Conservation (phyloP, 2,888 invertebrate species). For the Hypselothyrea guttata region DNA sequence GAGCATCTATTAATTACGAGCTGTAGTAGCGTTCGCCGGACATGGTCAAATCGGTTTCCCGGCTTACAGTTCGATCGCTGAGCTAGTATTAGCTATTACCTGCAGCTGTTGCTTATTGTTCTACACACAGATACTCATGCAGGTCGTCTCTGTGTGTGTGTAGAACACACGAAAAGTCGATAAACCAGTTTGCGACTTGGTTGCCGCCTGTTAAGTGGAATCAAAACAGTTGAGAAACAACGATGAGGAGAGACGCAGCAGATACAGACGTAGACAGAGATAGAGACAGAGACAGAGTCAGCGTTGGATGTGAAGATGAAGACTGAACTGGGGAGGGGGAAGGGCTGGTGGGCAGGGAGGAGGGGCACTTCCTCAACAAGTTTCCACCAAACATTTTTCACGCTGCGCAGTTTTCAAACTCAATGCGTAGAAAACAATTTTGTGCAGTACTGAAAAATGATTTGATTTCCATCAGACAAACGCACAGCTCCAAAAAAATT, state of each 20-base stretch:
- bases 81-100: slow-evolving; percentile 29
- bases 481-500: too few relatives aligned
- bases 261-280: neutral
- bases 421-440: slow-evolving; percentile 21
- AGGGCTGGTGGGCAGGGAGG: neutral
- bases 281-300: neutral
- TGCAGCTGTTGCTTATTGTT: slow-evolving; percentile 18
- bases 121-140: neutral
- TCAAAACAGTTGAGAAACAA: slow-evolving; percentile 29
- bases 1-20: slow-evolving; percentile 4
- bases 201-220: slow-evolving; percentile 29
- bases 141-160: slow-evolving; percentile 10
- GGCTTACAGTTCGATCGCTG: slow-evolving; percentile 15
- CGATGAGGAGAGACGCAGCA: neutral
- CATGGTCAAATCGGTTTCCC: slow-evolving; percentile 32
- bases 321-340: neutral
- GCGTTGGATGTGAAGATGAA: neutral
- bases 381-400: slow-evolving; percentile 40
- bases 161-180: slow-evolving; percentile 49
- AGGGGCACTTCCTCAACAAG: slow-evolving; percentile 31
- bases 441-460: slow-evolving; percentile 8
- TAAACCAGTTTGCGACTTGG: slow-evolving; percentile 48
- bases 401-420: slow-evolving; percentile 52
- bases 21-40: slow-evolving; percentile 12
- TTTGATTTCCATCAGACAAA: slow-evolving; percentile 8